Evolutionary conservation across 2,113 vertebrate species (phyloP), one percentile per base, ranked within the genome.

Genomic region (Phodopus roborovskii): DNA sequence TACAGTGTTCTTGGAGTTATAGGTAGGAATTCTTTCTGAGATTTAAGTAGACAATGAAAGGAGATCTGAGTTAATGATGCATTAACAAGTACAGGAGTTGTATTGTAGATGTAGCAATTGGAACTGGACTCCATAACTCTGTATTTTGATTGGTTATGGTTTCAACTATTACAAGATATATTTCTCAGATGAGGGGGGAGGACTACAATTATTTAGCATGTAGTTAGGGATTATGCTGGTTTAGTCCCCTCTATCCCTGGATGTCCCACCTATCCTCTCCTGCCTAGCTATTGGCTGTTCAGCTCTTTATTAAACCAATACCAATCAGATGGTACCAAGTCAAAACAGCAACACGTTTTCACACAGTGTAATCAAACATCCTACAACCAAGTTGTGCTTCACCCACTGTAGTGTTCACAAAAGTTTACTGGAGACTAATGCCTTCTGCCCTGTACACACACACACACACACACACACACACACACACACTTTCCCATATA

Each of bases 1-100:
- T 78, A 13, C 30, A 93, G 33, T 7, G n/a, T 33, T 73, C 73
- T 82, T 88, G 71, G 93, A 75, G 0, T 92, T 92, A 87, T 19
- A 11, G 84, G 28, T 90, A 15, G 85, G 39, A 66, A 68, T 50
- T 8, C 33, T 36, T 81, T 90, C 75, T 71, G 89, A 75, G 33
- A 71, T 79, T 88, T 89, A 39, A 79, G 42, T 39, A 53, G 5
- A 86, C 68, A 90, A 74, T 84, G 17, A 95, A 95, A 83, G 36
- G 10, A 48, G 19, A 86, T 36, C 26, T 53, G 7, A 50, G 22
- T 83, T 68, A 95, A 70, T 81, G 85, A 73, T 75, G 7, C 12
- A 50, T 85, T 85, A 85, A 79, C 36, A 30, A 68, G 77, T 83
- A 42, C 56, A 83, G 22, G 56, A 60, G 56, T 62, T 83, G 5